phyloP scores from a whole-genome alignment of 2,113 vertebrate species.

The Cynoglossus semilaevis region DNA sequence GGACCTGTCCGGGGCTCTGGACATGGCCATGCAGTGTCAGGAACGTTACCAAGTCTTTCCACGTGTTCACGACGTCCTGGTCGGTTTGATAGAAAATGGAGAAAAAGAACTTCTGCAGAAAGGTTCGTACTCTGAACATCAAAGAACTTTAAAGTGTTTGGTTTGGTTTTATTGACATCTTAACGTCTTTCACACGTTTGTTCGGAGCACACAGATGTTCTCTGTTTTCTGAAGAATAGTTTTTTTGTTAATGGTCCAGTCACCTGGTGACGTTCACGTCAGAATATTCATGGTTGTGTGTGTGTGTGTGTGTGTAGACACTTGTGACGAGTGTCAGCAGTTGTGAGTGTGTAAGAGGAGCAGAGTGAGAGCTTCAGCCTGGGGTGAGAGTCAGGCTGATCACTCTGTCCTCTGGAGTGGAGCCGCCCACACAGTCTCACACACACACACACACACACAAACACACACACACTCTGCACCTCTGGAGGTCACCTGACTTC shows the following conservation, averaged over 20 bases:
- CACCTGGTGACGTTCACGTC: slow-evolving; percentile 5
- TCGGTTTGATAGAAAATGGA: slow-evolving; percentile 85
- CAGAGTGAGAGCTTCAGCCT: slow-evolving; percentile 18
- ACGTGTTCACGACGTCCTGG: slow-evolving; percentile 83
- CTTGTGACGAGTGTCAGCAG: slow-evolving; percentile 15
- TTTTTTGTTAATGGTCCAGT: too few relatives aligned
- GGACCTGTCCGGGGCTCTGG: slow-evolving; percentile 79
- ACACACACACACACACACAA: too few relatives aligned
- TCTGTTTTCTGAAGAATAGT: too few relatives aligned
- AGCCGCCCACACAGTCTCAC: too few relatives aligned
- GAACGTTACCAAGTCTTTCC: slow-evolving; percentile 80
- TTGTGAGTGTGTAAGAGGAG: slow-evolving; percentile 27
- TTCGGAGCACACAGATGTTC: too few relatives aligned
- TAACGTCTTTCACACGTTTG: too few relatives aligned
- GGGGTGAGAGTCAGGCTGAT: slow-evolving; percentile 37
- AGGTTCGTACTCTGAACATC: slow-evolving; percentile 79
- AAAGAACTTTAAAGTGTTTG: too few relatives aligned
- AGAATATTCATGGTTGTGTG: not conserved
- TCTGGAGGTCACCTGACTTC: too few relatives aligned
- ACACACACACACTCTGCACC: too few relatives aligned
- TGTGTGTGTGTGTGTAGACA: not conserved
- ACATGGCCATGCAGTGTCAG: slow-evolving; percentile 75
- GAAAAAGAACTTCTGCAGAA: slow-evolving; percentile 87
- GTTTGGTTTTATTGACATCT: too few relatives aligned
- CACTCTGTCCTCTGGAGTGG: too few relatives aligned